These are phyloP conservation scores for Synergus umbraculus DNA, from an alignment of 2,888 invertebrate species.

Conservation along the genomic window DNA sequence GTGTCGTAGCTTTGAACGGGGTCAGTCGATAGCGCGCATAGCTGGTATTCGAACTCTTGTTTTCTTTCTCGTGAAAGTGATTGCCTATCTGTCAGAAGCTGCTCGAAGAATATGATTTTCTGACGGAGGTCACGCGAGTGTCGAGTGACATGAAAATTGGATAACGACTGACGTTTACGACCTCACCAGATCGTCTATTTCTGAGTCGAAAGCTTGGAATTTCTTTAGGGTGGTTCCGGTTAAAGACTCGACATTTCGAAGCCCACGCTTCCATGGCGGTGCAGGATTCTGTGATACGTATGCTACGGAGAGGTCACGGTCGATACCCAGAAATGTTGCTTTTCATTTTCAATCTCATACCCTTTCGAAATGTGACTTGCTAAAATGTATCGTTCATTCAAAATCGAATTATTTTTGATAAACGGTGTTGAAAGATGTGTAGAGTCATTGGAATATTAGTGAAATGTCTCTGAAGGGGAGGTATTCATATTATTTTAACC, in stretches of 20 bases:
- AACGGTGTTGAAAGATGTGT: neutral
- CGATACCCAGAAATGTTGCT: conserved; percentile 5
- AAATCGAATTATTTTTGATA: neutral
- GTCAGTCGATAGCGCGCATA: conserved; percentile 65
- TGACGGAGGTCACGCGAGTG: conserved; percentile 14
- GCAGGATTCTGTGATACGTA: conserved; percentile 10
- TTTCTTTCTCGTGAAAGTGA: conserved; percentile 24
- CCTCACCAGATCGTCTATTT: neutral
- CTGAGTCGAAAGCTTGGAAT: neutral
- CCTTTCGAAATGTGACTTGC: neutral
- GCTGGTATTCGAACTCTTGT: conserved; percentile 34
- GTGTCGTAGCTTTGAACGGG: conserved; percentile 51
- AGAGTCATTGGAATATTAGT: neutral
- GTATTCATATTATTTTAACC: neutral
- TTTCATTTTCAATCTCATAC: neutral
- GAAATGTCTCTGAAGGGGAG: neutral
- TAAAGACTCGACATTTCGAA: conserved; percentile 16
- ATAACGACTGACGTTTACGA: neutral
- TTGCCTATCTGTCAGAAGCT: conserved; percentile 27
- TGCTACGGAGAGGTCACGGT: conserved; percentile 1
- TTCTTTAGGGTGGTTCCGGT: conserved; percentile 2
- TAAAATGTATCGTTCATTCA: neutral
- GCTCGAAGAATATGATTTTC: neutral
- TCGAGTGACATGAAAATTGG: conserved; percentile 1
- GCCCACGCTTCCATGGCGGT: conserved; percentile 34